phyloP scores from a whole-genome alignment of 2,888 invertebrate genomes.

The Drosophila demipolita region DNA sequence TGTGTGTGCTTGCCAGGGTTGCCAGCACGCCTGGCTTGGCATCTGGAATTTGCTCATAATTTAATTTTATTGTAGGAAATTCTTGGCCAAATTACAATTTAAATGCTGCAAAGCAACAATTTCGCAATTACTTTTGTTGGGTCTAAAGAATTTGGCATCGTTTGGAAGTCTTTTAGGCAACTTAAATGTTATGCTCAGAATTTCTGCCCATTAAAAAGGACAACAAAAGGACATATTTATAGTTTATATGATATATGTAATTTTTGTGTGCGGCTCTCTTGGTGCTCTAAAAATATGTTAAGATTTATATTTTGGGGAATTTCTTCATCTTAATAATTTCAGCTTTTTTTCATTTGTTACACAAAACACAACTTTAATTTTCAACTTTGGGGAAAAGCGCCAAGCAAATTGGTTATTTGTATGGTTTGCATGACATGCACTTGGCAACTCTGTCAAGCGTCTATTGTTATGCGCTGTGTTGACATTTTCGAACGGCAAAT shows the following conservation, averaged over 20 bases:
- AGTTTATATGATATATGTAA: neutral
- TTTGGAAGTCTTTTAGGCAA: slow-evolving; percentile 14
- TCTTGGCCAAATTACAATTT: slow-evolving; percentile 64
- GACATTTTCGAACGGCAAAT: slow-evolving; percentile 34
- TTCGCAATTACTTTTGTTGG: slow-evolving; percentile 62
- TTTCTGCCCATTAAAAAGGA: slow-evolving; percentile 5
- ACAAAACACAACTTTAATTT: neutral
- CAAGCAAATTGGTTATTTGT: slow-evolving; percentile 3
- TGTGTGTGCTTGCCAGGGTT: slow-evolving; percentile 13
- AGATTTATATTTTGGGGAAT: neutral
- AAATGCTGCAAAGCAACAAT: slow-evolving; percentile 45
- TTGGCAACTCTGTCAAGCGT: slow-evolving; percentile 50
- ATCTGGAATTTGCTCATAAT: slow-evolving; percentile 49
- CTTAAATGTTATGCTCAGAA: slow-evolving; percentile 28
- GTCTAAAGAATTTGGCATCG: slow-evolving; percentile 25
- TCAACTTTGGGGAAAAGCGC: no score
- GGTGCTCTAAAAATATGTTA: neutral
- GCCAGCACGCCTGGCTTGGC: slow-evolving; percentile 11
- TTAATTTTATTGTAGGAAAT: slow-evolving; percentile 65
- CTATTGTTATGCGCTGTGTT: slow-evolving; percentile 23
- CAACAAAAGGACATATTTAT: slow-evolving; percentile 5
- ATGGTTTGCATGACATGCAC: slow-evolving; percentile 32
- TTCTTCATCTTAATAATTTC: neutral
- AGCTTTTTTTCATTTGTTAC: neutral
- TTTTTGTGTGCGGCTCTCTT: neutral